phyloP scores from a whole-genome alignment of 2,888 invertebrate genomes.

The Leistus spinibarbis region DNA sequence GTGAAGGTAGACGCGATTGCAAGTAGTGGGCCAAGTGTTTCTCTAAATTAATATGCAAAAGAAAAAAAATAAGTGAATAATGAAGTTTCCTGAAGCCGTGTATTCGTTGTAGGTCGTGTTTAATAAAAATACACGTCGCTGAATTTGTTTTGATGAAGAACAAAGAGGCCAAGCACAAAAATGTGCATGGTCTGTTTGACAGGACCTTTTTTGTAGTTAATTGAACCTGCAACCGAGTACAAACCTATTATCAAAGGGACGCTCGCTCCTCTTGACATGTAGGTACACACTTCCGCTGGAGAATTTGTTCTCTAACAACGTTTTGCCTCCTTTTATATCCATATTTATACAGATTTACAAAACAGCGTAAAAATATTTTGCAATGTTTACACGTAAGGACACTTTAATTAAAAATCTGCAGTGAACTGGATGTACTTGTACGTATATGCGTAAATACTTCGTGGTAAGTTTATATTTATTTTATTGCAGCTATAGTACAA shows the following conservation, averaged over 20 bases:
- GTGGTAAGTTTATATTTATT: no score
- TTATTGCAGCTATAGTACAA: no score
- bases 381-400: no score
- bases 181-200: constrained; percentile 20
- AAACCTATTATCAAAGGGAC: background rate
- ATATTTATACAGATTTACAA: no score
- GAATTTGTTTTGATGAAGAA: constrained; percentile 11
- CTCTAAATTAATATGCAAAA: no score
- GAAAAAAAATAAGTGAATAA: background rate
- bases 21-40: no score
- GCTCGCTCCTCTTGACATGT: background rate
- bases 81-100: background rate
- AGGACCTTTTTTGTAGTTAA: constrained; percentile 19
- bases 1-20: no score
- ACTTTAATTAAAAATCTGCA: no score
- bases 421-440: no score
- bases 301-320: background rate
- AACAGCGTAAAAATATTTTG: no score
- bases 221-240: background rate
- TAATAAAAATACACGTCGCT: constrained; percentile 22
- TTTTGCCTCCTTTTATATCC: no score
- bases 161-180: constrained; percentile 25
- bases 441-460: no score
- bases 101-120: background rate
- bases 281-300: background rate